These are phyloP conservation scores for Harlomillsia oculata DNA, from an alignment of 1,140 invertebrate species.

Conservation along the genomic window DNA sequence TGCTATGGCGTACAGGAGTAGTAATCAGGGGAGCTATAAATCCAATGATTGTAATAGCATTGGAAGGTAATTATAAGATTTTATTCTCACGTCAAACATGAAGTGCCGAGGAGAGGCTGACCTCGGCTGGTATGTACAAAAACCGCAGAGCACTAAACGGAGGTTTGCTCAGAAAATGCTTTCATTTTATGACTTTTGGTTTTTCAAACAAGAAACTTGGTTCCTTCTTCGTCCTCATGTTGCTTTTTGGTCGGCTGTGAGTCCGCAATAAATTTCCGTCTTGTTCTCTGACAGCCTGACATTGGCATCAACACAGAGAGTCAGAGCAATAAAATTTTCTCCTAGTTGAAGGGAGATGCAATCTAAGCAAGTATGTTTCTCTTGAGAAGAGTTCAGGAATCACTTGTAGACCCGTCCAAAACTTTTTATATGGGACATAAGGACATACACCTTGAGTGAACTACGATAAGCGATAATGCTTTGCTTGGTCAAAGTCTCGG, in stretches of 20 bases:
- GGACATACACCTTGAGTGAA: too few species aligned
- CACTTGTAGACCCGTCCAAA: too few species aligned
- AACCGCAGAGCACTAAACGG: background rate
- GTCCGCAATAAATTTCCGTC: slow-evolving; percentile 31
- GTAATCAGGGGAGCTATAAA: too few species aligned
- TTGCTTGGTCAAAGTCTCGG: too few species aligned
- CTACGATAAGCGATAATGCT: too few species aligned
- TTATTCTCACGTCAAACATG: slow-evolving; percentile 7
- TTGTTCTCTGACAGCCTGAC: slow-evolving; percentile 19
- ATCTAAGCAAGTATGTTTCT: slow-evolving; percentile 18
- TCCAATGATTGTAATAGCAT: too few species aligned
- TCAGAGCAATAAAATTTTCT: slow-evolving; percentile 29
- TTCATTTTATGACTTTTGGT: slow-evolving; percentile 28
- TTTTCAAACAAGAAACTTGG: slow-evolving; percentile 25
- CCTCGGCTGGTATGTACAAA: background rate
- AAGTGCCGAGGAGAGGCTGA: background rate
- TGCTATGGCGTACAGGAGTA: too few species aligned
- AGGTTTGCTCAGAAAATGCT: slow-evolving; percentile 21
- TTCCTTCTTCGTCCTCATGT: too few species aligned
- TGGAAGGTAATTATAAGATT: slow-evolving; percentile 1
- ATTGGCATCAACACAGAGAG: slow-evolving; percentile 15
- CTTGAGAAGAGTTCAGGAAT: background rate
- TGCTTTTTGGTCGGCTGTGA: slow-evolving; percentile 19
- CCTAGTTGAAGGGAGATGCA: slow-evolving; percentile 10
- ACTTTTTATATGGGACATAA: too few species aligned